Percentiles rank a stretch among this genome's conserved stretches.
Conservation (phyloP, 2,113 vertebrate genomes). For the Upupa epops region DNA sequence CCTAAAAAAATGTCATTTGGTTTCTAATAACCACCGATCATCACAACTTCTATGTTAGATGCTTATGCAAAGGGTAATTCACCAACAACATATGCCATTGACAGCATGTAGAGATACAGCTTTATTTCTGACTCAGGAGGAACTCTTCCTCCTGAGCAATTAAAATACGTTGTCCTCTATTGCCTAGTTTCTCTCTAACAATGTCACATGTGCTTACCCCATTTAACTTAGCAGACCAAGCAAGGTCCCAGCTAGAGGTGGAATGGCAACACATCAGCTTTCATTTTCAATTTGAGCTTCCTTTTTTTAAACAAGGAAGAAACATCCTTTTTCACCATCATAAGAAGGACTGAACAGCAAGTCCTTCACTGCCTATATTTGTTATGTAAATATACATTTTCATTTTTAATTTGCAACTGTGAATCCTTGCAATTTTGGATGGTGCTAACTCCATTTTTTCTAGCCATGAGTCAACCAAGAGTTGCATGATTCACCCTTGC, state of each 20-base stretch:
- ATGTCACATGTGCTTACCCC: conserved; percentile 5
- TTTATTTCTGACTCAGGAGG: conserved; percentile 25
- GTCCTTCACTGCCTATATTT: conserved; percentile 17
- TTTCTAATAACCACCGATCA: not conserved
- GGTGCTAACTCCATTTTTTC: conserved; percentile 36
- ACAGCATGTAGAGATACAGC: not conserved
- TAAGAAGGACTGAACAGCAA: not conserved
- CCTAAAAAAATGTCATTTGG: conserved; percentile 11
- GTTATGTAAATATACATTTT: conserved; percentile 33
- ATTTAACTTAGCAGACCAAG: not conserved
- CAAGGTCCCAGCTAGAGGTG: not conserved
- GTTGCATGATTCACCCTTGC: conserved; percentile 45
- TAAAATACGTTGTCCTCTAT: conserved; percentile 28
- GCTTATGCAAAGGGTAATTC: conserved; percentile 14
- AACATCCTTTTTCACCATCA: not conserved
- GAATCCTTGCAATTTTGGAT: conserved; percentile 17
- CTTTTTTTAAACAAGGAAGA: conserved; percentile 4
- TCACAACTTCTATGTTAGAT: not conserved
- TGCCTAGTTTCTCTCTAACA: conserved; percentile 30
- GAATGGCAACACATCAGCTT: not conserved
- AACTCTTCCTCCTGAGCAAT: conserved; percentile 42
- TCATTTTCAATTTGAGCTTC: conserved; percentile 18
- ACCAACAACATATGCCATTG: conserved; percentile 9
- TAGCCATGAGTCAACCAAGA: conserved; percentile 30
- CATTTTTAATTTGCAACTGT: conserved; percentile 26